phyloP scores from a whole-genome alignment of 2,888 invertebrate species.

The Phymatocera aterrima region DNA sequence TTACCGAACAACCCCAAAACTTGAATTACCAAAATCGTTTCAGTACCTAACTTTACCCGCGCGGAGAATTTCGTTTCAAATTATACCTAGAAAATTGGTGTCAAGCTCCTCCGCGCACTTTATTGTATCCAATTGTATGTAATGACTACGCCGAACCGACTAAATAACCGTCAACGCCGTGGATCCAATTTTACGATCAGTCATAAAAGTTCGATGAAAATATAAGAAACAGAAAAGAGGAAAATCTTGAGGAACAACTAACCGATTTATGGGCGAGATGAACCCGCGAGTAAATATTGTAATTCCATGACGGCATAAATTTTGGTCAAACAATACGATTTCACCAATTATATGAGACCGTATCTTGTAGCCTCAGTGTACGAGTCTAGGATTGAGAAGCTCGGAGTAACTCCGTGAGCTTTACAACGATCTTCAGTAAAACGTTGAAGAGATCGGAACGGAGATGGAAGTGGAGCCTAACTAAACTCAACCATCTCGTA shows the following conservation, averaged over 20 bases:
- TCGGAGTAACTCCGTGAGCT: background rate
- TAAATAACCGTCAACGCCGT: background rate
- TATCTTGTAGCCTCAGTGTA: too few species aligned
- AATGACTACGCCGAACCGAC: background rate
- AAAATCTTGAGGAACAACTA: background rate
- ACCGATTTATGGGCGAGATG: background rate
- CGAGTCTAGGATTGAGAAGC: background rate
- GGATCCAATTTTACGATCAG: background rate
- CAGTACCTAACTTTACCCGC: too few species aligned
- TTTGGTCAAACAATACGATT: too few species aligned
- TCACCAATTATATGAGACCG: too few species aligned
- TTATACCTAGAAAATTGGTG: constrained; percentile 9
- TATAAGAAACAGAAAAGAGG: background rate
- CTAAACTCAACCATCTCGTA: constrained; percentile 25
- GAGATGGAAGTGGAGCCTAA: constrained; percentile 23
- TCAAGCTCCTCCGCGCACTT: background rate
- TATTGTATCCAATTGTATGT: background rate
- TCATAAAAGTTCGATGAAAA: too few species aligned
- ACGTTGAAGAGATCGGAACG: constrained; percentile 5
- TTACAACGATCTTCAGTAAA: background rate
- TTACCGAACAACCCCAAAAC: background rate
- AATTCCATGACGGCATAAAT: too few species aligned
- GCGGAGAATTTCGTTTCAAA: background rate
- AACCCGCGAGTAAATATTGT: too few species aligned
- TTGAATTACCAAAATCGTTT: background rate